A percentile compares a stretch with the other conserved stretches of the same genome.
Evolutionary conservation across 2,888 invertebrate species (phyloP).

Genomic region (Caenorhabditis drosophilae): DNA sequence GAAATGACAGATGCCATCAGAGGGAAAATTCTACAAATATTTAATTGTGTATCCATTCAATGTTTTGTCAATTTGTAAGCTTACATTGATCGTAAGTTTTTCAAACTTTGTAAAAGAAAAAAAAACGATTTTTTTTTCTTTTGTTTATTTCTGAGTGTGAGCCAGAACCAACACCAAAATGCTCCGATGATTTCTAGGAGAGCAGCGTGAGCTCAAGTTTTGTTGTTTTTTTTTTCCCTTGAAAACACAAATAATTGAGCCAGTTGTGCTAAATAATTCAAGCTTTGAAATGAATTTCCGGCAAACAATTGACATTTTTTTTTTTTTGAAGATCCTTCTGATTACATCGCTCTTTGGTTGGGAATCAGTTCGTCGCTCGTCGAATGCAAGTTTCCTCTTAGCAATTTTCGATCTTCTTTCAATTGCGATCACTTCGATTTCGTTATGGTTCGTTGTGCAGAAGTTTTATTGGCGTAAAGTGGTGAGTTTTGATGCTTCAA

Average conservation of each 20-base stretch:
- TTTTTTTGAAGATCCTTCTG: background rate
- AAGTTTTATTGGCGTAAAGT: conserved; percentile 5
- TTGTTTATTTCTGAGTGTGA: too few relatives aligned
- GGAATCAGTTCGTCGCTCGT: background rate
- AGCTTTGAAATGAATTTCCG: too few relatives aligned
- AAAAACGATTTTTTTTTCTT: too few relatives aligned
- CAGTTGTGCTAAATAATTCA: background rate
- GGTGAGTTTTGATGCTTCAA: too few relatives aligned
- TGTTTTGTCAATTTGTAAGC: conserved; percentile 28
- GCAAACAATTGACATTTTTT: too few relatives aligned
- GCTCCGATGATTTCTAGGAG: background rate
- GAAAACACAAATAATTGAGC: background rate
- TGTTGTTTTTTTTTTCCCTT: background rate
- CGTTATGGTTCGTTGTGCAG: conserved; percentile 2
- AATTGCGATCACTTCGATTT: background rate
- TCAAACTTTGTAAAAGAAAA: too few relatives aligned
- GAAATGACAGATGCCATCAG: conserved; percentile 32
- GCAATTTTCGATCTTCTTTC: background rate
- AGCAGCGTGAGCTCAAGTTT: background rate
- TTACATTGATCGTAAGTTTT: conserved; percentile 25
- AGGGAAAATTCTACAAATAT: conserved; percentile 35
- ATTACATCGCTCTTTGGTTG: background rate
- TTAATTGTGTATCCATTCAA: conserved; percentile 34
- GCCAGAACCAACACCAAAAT: too few relatives aligned
- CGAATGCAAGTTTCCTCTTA: background rate